Evolutionary conservation across 2,888 invertebrate species (phyloP).

Genomic region (Globia sparganii): DNA sequence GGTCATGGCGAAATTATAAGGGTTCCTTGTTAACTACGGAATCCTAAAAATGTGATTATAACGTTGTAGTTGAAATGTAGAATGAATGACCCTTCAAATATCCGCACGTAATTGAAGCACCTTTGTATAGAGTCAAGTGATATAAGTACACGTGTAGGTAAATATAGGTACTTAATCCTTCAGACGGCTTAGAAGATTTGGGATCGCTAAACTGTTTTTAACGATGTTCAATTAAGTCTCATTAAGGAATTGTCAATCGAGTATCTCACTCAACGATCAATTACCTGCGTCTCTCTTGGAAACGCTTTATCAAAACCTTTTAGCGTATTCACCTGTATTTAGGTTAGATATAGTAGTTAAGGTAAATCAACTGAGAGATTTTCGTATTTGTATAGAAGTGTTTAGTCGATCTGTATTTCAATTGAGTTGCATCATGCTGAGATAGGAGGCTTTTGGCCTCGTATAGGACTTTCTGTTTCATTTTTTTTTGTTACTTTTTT

Average conservation of each 20-base stretch:
- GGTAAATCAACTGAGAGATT: neutral
- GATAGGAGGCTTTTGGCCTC: too few species aligned
- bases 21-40: too few species aligned
- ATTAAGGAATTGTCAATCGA: slow-evolving; percentile 65
- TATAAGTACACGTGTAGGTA: slow-evolving; percentile 18
- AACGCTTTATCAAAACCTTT: slow-evolving; percentile 42
- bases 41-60: neutral
- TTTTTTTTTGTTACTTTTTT: too few species aligned
- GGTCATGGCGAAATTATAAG: too few species aligned
- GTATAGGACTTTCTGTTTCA: too few species aligned
- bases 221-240: slow-evolving; percentile 66
- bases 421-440: too few species aligned
- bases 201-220: slow-evolving; percentile 66
- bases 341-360: neutral
- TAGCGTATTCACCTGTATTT: slow-evolving; percentile 15
- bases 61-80: slow-evolving; percentile 17
- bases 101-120: slow-evolving; percentile 11
- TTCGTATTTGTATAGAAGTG: neutral
- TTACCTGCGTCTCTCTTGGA: slow-evolving; percentile 26
- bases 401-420: neutral
- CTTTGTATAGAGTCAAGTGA: slow-evolving; percentile 24
- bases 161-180: slow-evolving; percentile 29
- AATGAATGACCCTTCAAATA: slow-evolving; percentile 14
- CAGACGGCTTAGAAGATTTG: slow-evolving; percentile 56
- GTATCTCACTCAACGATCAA: slow-evolving; percentile 54